Base-by-base conservation (phyloP, 2,888 invertebrate species). In the Lacanobia oleracea region DNA sequence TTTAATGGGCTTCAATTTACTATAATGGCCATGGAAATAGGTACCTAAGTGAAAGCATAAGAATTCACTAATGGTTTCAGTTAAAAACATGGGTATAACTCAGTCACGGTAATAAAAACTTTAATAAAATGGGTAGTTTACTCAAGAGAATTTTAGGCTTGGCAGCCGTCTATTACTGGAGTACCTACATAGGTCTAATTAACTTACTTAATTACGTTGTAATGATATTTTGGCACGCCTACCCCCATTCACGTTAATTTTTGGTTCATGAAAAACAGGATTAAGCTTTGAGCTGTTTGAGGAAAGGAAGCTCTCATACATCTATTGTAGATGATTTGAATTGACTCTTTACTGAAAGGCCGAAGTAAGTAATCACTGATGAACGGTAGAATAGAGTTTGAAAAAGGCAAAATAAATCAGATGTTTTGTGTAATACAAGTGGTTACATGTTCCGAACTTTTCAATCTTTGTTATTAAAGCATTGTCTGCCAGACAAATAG, bases 101-200 rank as follows among this genome's bases (percentile, higher is more conserved):
- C 33, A 33, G 43, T 50, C 23, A 77, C 48, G 48, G 45, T 45
- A 50, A 21, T 59, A 53, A 62, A 67, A 56, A 48, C 9, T 27
- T 66, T 62, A 57, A 56, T 73, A 67, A 76, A 51, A 23, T 18
- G 45, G 59, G 77, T 67, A 53, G 21, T 43, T 51, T 56, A 45
- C 37, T 18, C 27, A 54, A 75, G 75, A 72, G 48, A 8, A 72
- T 75, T 63, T 67, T 51, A 57, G 67, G 57, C 76, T 75, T 9
- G 67, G 40, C 48, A 43, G 14, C 40, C 65, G 27, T 75, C 21
- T 33, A 18, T 21, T 72, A n/a, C 18, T 50, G 53, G 14, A 48
- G 27, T 56, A 75, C 21, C 40, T 65, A 50, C 54, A 8, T 67
- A 27, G 21, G 48, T 2, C 40, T 75, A 66, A 72, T 75, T 72